These are phyloP conservation scores for Mormoops blainvillei DNA, from an alignment of 2,113 vertebrate species.

Conservation along the genomic window DNA sequence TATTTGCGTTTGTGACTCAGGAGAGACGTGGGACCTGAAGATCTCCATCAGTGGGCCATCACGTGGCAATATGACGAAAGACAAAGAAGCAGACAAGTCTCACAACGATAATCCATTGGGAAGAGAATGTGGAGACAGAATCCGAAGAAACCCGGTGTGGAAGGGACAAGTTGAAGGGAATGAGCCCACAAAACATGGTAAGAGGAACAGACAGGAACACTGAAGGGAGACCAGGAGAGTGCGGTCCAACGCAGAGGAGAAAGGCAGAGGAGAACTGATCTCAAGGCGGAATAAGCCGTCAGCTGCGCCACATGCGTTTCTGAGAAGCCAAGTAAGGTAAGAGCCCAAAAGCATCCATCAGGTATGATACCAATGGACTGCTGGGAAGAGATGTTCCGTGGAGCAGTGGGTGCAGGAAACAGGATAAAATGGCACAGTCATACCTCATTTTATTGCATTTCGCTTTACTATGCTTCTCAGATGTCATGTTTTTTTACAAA, in stretches of 20 bases:
- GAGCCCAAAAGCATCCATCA: background rate
- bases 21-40: background rate
- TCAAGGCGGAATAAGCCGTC: background rate
- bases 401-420: too few relatives aligned
- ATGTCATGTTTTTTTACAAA: background rate
- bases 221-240: background rate
- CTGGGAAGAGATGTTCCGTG: background rate
- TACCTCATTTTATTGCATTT: background rate
- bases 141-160: background rate
- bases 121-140: background rate
- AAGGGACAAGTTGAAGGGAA: background rate
- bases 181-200: background rate
- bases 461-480: background rate
- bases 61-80: too few relatives aligned
- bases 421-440: background rate
- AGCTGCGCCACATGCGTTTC: background rate
- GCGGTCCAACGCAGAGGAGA: accelerated
- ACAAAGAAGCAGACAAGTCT: background rate
- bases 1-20: background rate
- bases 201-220: background rate
- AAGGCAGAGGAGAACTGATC: background rate
- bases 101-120: background rate
- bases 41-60: background rate
- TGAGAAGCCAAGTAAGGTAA: background rate
- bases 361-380: too few relatives aligned